Evolutionary conservation across 2,888 invertebrate species (phyloP), one percentile per base, ranked within the genome.

Genomic region (Hylaea fasciaria): DNA sequence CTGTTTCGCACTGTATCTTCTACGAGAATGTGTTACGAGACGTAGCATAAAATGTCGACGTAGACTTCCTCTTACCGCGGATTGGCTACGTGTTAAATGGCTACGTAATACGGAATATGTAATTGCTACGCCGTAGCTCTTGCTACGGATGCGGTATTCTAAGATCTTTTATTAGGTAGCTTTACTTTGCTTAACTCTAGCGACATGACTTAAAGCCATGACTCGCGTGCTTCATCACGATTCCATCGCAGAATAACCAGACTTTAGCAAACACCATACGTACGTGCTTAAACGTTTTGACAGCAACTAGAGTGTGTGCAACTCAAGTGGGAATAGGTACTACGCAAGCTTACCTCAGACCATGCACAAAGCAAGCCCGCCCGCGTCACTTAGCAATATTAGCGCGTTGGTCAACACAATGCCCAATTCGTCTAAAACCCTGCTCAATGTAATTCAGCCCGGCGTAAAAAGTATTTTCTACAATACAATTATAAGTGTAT

Each of bases 11-110:
- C 37, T 14, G 55, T 44, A 51, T 28, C 46, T 9, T 41, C 60
- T 55, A 56, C 60, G 55, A 58, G 57, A 55, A 66, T 58, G 55
- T 60, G 48, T 61, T 65, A 60, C 53, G 54, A 65, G 62, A 63
- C 57, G 52, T 55, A 56, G 58, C 60, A 60, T 58, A 58, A 58
- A 59, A 64, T 62, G 58, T 55, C 58, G 55, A 63, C 55, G 55
- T 51, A 55, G 60, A 47, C 48, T 55, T 52, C 55, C 51, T 54
- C 50, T 62, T 41, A 52, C 62, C 60, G 57, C 54, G 54, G 59
- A 62, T 60, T 51, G 62, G 59, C 62, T 62, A 58, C 61, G 53
- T 56, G 62, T 58, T 57, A 57, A 63, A 66, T 57, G 57, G 57
- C 55, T 62, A 54, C 59, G 53, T 59, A 54, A 39, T 49, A 47